Evolutionary conservation across 2,888 invertebrate genomes (phyloP).

Genomic region (Metopia argyrocephala): DNA sequence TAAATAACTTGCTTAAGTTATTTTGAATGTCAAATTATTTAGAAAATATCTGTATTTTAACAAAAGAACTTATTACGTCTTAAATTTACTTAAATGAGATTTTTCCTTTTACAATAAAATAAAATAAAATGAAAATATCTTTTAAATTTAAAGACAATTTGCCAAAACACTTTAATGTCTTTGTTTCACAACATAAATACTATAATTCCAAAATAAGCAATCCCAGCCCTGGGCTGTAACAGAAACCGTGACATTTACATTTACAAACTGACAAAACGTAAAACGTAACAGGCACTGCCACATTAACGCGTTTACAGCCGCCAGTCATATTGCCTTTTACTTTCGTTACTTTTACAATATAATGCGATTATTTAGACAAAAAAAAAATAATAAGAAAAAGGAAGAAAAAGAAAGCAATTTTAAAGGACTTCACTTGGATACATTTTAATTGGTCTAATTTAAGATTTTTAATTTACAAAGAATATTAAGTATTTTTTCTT

Average conservation of each 20-base stretch:
- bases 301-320: not conserved
- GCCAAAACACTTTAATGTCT: not conserved
- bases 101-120: too few species aligned
- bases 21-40: too few species aligned
- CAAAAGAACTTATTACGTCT: too few species aligned
- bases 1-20: too few species aligned
- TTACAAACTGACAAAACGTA: conserved; percentile 14
- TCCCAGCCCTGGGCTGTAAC: conserved; percentile 70
- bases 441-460: conserved; percentile 72
- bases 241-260: conserved; percentile 59
- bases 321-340: not conserved
- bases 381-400: not conserved
- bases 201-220: conserved; percentile 54
- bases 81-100: too few species aligned
- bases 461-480: conserved; percentile 71
- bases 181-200: conserved; percentile 6
- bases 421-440: conserved; percentile 49
- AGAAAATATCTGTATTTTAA: too few species aligned
- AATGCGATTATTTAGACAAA: not conserved
- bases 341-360: not conserved
- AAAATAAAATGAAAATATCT: too few species aligned
- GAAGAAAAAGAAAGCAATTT: not conserved
- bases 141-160: not conserved
- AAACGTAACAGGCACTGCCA: not conserved
- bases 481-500: conserved; percentile 62